Conservation (phyloP, 2,888 invertebrate species). For the Onchidella celtica region DNA sequence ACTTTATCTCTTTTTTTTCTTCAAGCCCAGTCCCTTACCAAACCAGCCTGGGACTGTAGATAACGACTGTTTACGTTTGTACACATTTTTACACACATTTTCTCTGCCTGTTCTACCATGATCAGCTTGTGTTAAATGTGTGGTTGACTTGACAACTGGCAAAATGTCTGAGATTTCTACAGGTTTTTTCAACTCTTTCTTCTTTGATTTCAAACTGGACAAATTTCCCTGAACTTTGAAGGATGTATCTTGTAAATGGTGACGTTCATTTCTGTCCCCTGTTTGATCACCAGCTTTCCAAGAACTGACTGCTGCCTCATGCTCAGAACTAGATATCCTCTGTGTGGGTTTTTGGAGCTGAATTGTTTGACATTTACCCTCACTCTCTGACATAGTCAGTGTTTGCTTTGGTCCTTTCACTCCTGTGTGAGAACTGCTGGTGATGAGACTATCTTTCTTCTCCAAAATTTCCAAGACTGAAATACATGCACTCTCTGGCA, state of each 20-base stretch:
- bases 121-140: neutral
- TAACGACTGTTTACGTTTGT: slow-evolving; percentile 45
- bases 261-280: neutral
- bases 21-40: slow-evolving; percentile 72
- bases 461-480: no score
- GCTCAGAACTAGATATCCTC: no score
- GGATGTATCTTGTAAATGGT: neutral
- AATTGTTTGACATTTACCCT: no score
- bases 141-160: neutral
- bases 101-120: neutral
- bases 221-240: neutral
- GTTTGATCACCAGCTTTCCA: neutral
- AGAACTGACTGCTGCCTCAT: no score
- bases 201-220: neutral
- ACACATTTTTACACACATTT: slow-evolving; percentile 15
- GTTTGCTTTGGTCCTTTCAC: no score
- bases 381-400: no score
- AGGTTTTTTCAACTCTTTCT: neutral
- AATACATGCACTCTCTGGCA: no score
- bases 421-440: no score
- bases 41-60: slow-evolving; percentile 74
- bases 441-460: no score
- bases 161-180: neutral
- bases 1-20: slow-evolving; percentile 59
- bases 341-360: no score